Conservation (phyloP, 2,113 vertebrate species). For the Todiramphus saurophagus region DNA sequence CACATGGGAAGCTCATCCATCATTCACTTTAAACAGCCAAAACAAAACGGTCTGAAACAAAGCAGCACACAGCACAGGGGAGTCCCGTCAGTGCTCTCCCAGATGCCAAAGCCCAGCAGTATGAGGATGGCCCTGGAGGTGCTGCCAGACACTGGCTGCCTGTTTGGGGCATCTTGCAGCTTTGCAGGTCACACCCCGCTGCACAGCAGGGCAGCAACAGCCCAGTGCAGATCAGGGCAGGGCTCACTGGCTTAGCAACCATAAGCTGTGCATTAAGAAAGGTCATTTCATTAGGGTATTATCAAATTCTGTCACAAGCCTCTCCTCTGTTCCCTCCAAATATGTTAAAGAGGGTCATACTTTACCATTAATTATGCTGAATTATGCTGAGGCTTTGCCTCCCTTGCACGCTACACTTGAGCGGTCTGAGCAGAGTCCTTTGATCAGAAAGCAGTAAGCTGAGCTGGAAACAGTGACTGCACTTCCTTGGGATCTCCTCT, state of each 20-base stretch:
- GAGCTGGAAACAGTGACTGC: background rate
- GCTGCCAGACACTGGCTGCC: background rate
- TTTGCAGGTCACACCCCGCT: background rate
- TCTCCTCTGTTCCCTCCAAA: background rate
- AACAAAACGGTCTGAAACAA: background rate
- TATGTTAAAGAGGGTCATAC: background rate
- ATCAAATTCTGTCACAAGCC: background rate
- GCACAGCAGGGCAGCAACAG: fast-evolving
- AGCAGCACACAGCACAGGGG: background rate
- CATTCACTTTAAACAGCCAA: background rate
- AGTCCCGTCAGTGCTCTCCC: background rate
- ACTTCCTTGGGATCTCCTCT: background rate
- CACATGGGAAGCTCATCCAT: background rate
- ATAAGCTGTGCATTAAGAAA: fast-evolving
- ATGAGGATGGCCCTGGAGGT: fast-evolving
- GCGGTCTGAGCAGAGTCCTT: background rate
- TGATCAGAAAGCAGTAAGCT: background rate
- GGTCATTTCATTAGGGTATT: background rate
- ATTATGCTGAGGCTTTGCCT: background rate
- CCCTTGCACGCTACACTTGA: fast-evolving
- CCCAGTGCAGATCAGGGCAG: background rate
- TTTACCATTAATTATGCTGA: background rate
- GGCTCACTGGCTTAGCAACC: background rate
- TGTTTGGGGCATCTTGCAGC: background rate
- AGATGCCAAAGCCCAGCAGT: fast-evolving